phyloP scores from a whole-genome alignment of 2,797 vertebrate genomes.

The Megaceryle alcyon region DNA sequence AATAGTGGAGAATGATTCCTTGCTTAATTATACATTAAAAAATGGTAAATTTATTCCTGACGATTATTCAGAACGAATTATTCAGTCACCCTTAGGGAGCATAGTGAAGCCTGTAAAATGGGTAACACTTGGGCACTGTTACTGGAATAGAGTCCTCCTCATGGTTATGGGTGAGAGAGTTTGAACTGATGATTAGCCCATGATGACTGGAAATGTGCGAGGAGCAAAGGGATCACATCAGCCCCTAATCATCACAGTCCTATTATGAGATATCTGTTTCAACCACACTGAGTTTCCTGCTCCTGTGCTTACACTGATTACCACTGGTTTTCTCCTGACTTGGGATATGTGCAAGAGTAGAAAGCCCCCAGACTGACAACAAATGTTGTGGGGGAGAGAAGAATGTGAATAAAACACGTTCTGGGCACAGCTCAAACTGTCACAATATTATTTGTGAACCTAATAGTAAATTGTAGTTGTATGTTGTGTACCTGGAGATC shows the following conservation, averaged over 20 bases:
- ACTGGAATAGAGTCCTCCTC: not conserved
- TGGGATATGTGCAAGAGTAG: not conserved
- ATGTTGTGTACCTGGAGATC: not conserved
- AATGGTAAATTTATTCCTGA: slow-evolving; percentile 29
- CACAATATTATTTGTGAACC: not conserved
- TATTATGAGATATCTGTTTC: not conserved
- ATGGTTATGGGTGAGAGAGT: not conserved
- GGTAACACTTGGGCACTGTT: not conserved
- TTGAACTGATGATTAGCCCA: not conserved
- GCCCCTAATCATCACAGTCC: not conserved
- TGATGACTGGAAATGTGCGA: not conserved
- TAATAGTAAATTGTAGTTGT: not conserved
- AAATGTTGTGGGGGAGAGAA: not conserved
- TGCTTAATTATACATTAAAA: slow-evolving; percentile 42
- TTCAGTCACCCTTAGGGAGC: not conserved
- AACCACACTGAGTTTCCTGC: not conserved
- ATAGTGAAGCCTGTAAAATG: not conserved
- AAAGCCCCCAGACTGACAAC: not conserved
- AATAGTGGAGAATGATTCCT: not conserved
- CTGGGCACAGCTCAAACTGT: not conserved
- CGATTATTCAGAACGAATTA: slow-evolving; percentile 16
- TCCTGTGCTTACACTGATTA: rapidly evolving
- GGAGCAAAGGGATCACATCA: not conserved
- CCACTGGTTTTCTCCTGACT: not conserved
- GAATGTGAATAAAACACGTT: not conserved